Base-by-base conservation (phyloP, 1,140 invertebrate species). In the Zelostemma sp. region DNA sequence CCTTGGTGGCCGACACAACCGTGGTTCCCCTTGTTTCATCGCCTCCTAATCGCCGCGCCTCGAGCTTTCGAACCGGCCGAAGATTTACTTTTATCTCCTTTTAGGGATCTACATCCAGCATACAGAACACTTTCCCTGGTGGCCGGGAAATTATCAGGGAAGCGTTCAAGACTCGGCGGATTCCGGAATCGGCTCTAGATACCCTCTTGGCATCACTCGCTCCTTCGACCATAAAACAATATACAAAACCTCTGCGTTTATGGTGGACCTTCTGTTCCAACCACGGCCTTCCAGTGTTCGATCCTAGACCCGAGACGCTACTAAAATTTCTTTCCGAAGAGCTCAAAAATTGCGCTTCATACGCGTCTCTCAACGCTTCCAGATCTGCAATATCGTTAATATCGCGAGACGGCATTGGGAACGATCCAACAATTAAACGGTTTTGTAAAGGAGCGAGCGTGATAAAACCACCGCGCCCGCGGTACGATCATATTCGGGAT, bases 151-250 rank as follows among this genome's bases (percentile, higher is more conserved):
- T 60, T 70, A 51, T 73, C 67, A 46, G 67, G 18, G 14, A 63
- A 49, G 63, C 40, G 11, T 67, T 62, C 40, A 19, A 19, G 31
- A 49, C 9, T 11, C 56, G 56, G 41, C 31, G 40, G n/a, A 33
- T 68, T 9, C 60, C 64, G 33, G 43, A 59, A 47, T 11, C 50
- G 17, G 49, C 67, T n/a, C 11, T 68, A 25, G 31, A 55, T 35
- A 6, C 58, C 5, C 43, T 61, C 2, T 9, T 80, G 11, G 50
- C 63, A 1, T 80, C 78, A 1, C 15, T 80, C 12, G 43, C 74
- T 9, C 18, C 64, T 6, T 69, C 66, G 9, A 76, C 78, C 0
- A 28, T 73, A 5, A 75, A 74, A 43, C 76, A 80, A 63, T 82
- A 82, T 51, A 55, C 54, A 3, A 21, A 38, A 53, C 41, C 66